Base-by-base conservation (phyloP, 2,113 vertebrate genomes). In the Odontophorus gujanensis region DNA sequence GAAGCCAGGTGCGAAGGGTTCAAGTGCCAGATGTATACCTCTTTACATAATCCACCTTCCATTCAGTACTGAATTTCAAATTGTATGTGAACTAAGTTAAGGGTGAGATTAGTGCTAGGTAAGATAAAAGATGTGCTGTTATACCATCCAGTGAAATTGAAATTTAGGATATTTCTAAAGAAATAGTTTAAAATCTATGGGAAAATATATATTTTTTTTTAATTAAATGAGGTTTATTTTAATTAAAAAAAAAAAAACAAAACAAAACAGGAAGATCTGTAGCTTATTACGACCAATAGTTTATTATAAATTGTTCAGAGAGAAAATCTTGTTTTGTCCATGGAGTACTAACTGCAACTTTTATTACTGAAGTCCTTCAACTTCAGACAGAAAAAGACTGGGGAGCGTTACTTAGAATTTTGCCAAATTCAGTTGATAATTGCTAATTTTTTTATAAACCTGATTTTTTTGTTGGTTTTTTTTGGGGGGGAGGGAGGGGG, bases 401-500 rank as follows among this genome's bases (percentile, higher is more conserved):
- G 3, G 10, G 8, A 2, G 22, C 13, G 2, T 5, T 2, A 21
- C 13, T 84, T 85, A 36, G 13, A 65, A 66, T 75, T 86, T 85
- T 91, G 8, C 3, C 11, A 30, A 68, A 76, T 22, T 69, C 5
- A 63, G 78, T 88, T 43, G 40, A 20, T 38, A 40, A 4, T 8
- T n/a, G 17, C 3, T 30, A 20, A 58, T 3, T 11, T 18, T 63
- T 58, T 22, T 12, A 25, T 3, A 67, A 57, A 36, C 40, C 69
- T 90, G 36, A 51, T 15, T 53, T 8, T 22, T 82, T 59, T 4
- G 38, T 72, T 40, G 38, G 8, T 65, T 75, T 82, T 59, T 4
- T 42, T 72, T n/a, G n/a, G n/a, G n/a, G n/a, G n/a, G n/a, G n/a
- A n/a, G 38, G 38, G 38, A 38, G 38, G 0, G 4, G 26, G 24